Conservation (phyloP, 2,797 vertebrate species). For the Myotis vivesi region DNA sequence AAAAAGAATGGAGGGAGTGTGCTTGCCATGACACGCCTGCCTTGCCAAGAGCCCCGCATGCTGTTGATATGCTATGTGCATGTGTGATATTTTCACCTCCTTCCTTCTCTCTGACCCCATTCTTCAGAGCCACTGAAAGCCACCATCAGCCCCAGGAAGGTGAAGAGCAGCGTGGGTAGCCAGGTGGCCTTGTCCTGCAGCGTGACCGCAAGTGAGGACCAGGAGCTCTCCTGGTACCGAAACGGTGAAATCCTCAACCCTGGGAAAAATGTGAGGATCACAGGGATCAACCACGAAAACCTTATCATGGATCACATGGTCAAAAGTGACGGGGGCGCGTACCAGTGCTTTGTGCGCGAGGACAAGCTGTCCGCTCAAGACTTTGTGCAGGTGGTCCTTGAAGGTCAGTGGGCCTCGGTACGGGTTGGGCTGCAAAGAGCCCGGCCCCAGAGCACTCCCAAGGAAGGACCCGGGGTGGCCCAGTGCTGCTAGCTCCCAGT, state of each 20-base stretch:
- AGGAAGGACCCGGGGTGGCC: neutral
- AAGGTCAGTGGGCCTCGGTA: constrained; percentile 89
- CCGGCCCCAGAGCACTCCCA: neutral
- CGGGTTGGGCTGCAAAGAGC: neutral
- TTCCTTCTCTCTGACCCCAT: neutral
- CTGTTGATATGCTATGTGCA: neutral
- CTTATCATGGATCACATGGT: constrained; percentile 98
- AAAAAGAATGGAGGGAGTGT: no score
- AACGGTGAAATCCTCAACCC: constrained; percentile 96
- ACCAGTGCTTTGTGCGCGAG: constrained; percentile 97
- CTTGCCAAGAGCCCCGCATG: neutral
- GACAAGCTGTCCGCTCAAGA: constrained; percentile 98
- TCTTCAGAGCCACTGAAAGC: constrained; percentile 94
- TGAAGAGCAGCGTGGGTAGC: constrained; percentile 97
- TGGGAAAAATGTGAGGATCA: constrained; percentile 94
- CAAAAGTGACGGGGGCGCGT: constrained; percentile 97
- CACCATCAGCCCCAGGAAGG: constrained; percentile 94
- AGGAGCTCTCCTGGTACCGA: constrained; percentile 97
- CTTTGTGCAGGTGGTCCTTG: constrained; percentile 96
- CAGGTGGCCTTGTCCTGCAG: constrained; percentile 98
- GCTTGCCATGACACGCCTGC: neutral
- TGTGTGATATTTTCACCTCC: neutral
- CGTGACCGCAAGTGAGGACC: constrained; percentile 94
- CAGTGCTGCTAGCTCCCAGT: no score
- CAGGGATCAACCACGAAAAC: constrained; percentile 92